Conservation (phyloP, 2,113 vertebrate species). For the Laticauda colubrina region DNA sequence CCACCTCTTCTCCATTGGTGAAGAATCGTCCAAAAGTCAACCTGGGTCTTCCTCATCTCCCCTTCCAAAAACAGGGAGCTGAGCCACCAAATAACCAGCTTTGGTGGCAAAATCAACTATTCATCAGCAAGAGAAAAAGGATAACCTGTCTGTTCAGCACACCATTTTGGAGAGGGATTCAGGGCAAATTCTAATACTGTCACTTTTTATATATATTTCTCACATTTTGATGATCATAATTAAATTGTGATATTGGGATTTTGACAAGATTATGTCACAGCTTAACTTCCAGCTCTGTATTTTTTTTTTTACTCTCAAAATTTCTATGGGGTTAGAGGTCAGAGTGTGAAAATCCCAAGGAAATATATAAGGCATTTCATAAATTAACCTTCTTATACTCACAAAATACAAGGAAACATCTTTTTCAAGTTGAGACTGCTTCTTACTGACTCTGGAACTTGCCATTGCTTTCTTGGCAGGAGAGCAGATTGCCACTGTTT, state of each 20-base stretch:
- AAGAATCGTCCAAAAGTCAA: background rate
- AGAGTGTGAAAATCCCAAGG: background rate
- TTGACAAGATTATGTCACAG: background rate
- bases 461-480: background rate
- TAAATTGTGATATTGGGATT: background rate
- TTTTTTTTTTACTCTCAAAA: background rate
- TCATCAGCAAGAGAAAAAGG: background rate
- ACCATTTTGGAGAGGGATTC: background rate
- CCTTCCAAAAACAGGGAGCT: background rate
- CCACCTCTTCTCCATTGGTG: background rate
- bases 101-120: background rate
- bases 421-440: background rate
- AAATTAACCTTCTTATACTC: background rate
- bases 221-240: background rate
- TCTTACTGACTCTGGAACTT: background rate
- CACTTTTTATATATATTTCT: background rate
- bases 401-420: background rate
- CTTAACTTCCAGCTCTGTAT: background rate
- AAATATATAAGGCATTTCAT: background rate
- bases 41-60: background rate
- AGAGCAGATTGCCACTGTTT: background rate
- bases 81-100: background rate
- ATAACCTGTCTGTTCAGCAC: background rate
- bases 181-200: background rate
- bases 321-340: background rate